phyloP scores from a whole-genome alignment of 2,888 invertebrate genomes.

The Callyntrura guangdongensis region DNA sequence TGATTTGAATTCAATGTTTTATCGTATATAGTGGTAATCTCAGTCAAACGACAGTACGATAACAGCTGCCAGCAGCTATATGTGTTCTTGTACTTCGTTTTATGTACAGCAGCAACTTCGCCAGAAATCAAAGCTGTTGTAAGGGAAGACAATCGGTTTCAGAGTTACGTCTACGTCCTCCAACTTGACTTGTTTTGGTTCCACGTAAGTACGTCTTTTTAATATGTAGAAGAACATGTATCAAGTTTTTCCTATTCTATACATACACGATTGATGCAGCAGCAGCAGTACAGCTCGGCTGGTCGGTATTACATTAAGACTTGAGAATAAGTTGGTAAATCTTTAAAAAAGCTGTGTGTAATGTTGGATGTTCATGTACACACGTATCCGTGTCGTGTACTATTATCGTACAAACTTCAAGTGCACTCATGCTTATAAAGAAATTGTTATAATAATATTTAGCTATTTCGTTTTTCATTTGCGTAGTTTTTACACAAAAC shows the following conservation, averaged over 20 bases:
- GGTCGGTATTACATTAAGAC: too few species aligned
- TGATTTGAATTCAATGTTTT: conserved; percentile 27
- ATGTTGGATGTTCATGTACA: neutral
- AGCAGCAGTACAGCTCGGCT: too few species aligned
- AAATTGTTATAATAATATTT: neutral
- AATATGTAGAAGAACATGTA: neutral
- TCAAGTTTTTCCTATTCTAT: too few species aligned
- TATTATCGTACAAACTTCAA: too few species aligned
- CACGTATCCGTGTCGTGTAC: too few species aligned
- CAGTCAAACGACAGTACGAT: conserved; percentile 27
- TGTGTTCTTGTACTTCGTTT: neutral
- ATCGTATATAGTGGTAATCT: neutral
- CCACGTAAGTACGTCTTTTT: conserved; percentile 51
- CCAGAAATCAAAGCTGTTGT: conserved; percentile 28
- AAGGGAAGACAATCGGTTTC: conserved; percentile 39
- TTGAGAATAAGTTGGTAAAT: conserved; percentile 26
- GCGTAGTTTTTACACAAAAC: neutral
- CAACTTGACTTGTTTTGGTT: conserved; percentile 55
- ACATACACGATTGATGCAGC: too few species aligned
- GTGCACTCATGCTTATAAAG: neutral
- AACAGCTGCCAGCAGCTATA: conserved; percentile 68
- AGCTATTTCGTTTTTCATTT: too few species aligned
- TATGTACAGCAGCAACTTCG: neutral
- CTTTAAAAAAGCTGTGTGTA: too few species aligned
- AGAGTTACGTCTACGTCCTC: neutral